Conservation (phyloP, 2,797 vertebrate species). For the Sylvia borin region DNA sequence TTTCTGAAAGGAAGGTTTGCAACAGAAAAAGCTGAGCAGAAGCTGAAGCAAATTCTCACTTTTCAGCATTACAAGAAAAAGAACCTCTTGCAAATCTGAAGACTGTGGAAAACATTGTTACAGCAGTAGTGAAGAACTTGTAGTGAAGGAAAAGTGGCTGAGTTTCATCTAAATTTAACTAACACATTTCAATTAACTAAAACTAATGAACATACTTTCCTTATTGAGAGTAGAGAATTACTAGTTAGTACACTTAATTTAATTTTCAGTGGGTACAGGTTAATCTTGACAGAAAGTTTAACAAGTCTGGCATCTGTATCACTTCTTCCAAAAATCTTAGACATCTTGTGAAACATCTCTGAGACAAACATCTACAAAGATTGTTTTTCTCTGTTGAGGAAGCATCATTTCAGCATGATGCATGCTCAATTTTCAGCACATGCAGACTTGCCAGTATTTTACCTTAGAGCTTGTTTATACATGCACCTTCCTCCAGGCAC, state of each 20-base stretch:
- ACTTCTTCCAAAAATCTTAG: background rate
- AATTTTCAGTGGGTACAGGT: background rate
- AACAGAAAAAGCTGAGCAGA: background rate
- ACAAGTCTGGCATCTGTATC: background rate
- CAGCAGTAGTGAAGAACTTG: background rate
- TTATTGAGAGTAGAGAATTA: background rate
- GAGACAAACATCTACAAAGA: background rate
- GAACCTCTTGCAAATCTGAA: background rate
- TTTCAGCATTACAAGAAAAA: background rate
- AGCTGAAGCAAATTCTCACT: background rate
- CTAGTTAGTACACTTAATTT: background rate
- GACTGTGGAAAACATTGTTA: background rate
- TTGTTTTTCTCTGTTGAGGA: background rate
- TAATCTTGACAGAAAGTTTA: background rate
- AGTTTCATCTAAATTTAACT: background rate
- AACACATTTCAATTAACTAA: background rate
- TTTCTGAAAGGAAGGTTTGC: background rate
- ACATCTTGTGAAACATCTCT: background rate
- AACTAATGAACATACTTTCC: background rate
- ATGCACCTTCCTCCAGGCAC: slow-evolving; percentile 17
- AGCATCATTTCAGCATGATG: slow-evolving; percentile 20
- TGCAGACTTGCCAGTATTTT: slow-evolving; percentile 22
- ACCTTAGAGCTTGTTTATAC: slow-evolving; percentile 47
- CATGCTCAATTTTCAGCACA: background rate
- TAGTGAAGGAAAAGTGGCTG: background rate